phyloP scores from a whole-genome alignment of 2,113 vertebrate genomes.

The Indri indri region DNA sequence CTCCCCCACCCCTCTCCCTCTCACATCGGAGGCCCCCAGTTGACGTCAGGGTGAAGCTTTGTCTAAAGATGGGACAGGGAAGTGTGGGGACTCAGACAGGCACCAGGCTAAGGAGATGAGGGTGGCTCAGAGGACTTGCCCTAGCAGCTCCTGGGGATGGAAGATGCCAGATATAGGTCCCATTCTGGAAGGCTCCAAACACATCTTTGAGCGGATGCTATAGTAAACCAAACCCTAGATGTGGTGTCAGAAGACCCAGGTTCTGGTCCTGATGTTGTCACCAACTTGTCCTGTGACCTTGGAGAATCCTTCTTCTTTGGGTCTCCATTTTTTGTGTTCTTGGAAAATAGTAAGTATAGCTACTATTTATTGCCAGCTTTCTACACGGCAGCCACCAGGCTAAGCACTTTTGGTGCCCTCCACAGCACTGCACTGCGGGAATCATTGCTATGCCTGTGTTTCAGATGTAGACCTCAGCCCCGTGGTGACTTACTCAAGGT shows the following conservation, averaged over 20 bases:
- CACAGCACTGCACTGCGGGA: not conserved
- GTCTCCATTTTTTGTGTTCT: not conserved
- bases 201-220: not conserved
- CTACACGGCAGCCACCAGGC: not conserved
- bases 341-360: not conserved
- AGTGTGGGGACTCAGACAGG: not conserved
- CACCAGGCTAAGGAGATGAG: not conserved
- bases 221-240: not conserved
- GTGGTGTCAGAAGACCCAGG: not conserved
- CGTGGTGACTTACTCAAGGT: not conserved
- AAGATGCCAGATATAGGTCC: not conserved
- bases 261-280: not conserved
- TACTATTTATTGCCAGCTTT: not conserved
- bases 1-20: not conserved
- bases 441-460: not conserved
- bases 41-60: not conserved
- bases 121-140: not conserved
- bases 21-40: accelerated
- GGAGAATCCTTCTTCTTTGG: not conserved
- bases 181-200: not conserved
- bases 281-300: not conserved
- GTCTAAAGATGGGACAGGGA: not conserved
- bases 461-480: not conserved
- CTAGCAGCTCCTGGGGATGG: not conserved
- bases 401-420: not conserved